Conservation (phyloP, 2,797 vertebrate genomes). For the Pipistrellus nathusii region DNA sequence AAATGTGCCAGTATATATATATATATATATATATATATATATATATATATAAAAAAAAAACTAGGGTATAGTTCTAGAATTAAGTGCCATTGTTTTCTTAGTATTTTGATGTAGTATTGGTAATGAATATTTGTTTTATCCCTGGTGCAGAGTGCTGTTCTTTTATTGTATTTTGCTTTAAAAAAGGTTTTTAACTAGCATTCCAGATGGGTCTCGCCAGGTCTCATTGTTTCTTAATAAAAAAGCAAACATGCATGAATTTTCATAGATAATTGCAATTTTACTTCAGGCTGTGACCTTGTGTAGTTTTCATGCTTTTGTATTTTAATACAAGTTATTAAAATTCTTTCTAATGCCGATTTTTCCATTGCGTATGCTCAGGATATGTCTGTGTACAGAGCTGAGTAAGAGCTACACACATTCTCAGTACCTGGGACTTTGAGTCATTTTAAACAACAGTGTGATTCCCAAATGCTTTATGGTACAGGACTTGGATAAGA, state of each 20-base stretch:
- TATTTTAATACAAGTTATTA: neutral
- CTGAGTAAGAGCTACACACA: neutral
- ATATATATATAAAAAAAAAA: neutral
- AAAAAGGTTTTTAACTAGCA: neutral
- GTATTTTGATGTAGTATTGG: neutral
- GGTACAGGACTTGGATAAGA: neutral
- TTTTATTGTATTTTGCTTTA: neutral
- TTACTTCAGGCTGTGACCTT: neutral
- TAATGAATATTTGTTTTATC: neutral
- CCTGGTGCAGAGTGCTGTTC: neutral
- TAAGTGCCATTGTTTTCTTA: neutral
- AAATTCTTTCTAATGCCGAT: conserved; percentile 13
- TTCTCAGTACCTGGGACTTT: neutral
- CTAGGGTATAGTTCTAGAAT: neutral
- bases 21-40: neutral
- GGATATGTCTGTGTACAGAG: neutral
- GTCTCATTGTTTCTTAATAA: neutral
- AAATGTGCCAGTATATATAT: neutral
- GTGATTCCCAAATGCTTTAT: neutral
- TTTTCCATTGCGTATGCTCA: neutral
- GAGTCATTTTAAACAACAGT: neutral
- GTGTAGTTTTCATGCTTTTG: neutral
- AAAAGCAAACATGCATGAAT: neutral
- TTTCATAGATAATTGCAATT: neutral
- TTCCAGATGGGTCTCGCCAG: neutral